Evolutionary conservation across 2,888 invertebrate species (phyloP), one percentile per base, ranked within the genome.

Genomic region (Eulithis testata): DNA sequence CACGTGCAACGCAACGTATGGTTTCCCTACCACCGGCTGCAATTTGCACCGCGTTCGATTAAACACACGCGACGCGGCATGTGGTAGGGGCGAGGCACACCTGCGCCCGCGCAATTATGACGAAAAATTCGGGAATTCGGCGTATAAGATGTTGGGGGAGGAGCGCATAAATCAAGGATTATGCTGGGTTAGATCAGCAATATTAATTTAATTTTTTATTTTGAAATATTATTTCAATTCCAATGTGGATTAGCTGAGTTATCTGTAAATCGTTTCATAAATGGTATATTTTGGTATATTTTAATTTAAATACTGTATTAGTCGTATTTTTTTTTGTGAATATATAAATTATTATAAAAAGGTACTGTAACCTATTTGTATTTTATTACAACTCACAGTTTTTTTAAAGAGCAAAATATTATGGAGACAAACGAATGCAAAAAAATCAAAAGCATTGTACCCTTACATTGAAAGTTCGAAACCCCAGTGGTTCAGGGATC

Each of bases 51-150:
- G 66, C 62, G 60, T 58, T 68, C 66, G 68, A 70, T 70, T 71
- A 66, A 60, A 60, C 65, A 62, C 73, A 73, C 72, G 72, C 73
- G 70, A 72, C 50, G 68, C 53, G 54, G 67, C 69, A 70, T 72
- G 70, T 72, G 70, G 73, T 51, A 51, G 51, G 56, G 53, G 56
- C 14, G 21, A 65, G 50, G 54, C 54, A 64, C 70, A 70, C 69
- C 72, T 73, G 73, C 72, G 73, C 59, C 62, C 54, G 69, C 73
- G 70, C 71, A 72, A 56, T 66, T 60, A 62, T 45, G 11, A 14
- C 47, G 51, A 59, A 66, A 66, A 59, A 66, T 53, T 56, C 51
- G 58, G 58, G 54, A 58, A 63, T 65, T 43, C 50, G 45, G 40
- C 21, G 56, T 21, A 40, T 63, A 58, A 58, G 59, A 51, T 51